phyloP scores from a whole-genome alignment of 2,797 vertebrate species.

The Peromyscus nudipes region DNA sequence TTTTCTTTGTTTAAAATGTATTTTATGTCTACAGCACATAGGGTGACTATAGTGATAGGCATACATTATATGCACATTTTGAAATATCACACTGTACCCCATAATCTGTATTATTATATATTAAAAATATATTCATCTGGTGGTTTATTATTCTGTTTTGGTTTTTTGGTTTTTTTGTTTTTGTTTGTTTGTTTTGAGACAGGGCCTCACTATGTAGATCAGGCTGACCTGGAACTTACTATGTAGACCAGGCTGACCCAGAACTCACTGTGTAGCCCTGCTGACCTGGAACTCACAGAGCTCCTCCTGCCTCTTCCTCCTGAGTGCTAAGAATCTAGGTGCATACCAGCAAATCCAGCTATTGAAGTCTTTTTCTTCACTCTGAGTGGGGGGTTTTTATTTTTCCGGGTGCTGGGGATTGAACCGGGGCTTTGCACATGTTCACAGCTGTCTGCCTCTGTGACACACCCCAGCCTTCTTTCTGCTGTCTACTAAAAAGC shows the following conservation, averaged over 20 bases:
- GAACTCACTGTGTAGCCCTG: background rate
- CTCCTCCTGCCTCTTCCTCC: background rate
- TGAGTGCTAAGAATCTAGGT: background rate
- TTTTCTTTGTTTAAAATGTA: constrained; percentile 50
- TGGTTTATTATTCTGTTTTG: background rate
- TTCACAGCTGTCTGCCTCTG: background rate
- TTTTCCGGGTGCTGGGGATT: background rate
- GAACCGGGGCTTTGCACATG: background rate
- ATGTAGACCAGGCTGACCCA: background rate
- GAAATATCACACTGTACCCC: background rate
- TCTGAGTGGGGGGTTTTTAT: background rate
- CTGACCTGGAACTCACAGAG: background rate
- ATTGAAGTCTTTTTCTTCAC: background rate
- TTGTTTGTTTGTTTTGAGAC: background rate
- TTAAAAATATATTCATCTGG: background rate
- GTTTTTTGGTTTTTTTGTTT: too few relatives aligned
- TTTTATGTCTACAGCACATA: background rate
- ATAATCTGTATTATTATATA: background rate
- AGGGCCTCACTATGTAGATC: background rate
- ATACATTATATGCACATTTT: background rate
- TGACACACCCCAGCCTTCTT: background rate
- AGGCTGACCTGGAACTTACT: too few relatives aligned
- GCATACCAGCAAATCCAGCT: background rate
- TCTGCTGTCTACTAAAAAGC: background rate
- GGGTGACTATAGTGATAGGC: background rate